phyloP scores from a whole-genome alignment of 2,113 vertebrate species.

The Prionailurus viverrinus region DNA sequence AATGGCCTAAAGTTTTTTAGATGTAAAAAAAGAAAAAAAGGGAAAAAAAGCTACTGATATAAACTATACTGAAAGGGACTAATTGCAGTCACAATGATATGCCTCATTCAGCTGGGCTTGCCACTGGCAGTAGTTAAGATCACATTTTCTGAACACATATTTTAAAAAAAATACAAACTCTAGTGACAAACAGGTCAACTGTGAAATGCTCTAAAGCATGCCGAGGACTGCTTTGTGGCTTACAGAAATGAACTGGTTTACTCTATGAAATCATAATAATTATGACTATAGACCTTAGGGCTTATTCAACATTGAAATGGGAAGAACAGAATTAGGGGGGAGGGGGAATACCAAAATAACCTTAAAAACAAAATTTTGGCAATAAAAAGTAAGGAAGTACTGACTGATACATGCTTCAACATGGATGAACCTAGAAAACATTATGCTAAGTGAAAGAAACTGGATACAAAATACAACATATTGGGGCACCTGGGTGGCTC shows the following conservation, averaged over 20 bases:
- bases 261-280: constrained; percentile 9
- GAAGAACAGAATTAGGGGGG: not conserved
- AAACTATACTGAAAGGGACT: constrained; percentile 52
- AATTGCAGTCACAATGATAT: not conserved
- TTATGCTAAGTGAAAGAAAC: constrained; percentile 8
- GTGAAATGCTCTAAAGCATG: constrained; percentile 15
- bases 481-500: not conserved
- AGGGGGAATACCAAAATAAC: constrained; percentile 21
- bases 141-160: constrained; percentile 34
- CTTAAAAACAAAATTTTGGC: not conserved
- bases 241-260: not conserved
- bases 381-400: constrained; percentile 26
- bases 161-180: not conserved
- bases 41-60: not conserved
- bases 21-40: not conserved
- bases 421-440: constrained; percentile 1
- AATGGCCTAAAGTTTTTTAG: constrained; percentile 13
- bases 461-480: not conserved
- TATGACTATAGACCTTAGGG: not conserved
- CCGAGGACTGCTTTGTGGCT: not conserved
- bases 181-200: not conserved
- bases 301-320: constrained; percentile 33
- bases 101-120: not conserved
- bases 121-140: constrained; percentile 40
- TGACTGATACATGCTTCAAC: constrained; percentile 5